A percentile compares a stretch with the other conserved stretches of the same genome.
Conservation (phyloP, 2,888 invertebrate species). For the Ceraclea dissimilis region DNA sequence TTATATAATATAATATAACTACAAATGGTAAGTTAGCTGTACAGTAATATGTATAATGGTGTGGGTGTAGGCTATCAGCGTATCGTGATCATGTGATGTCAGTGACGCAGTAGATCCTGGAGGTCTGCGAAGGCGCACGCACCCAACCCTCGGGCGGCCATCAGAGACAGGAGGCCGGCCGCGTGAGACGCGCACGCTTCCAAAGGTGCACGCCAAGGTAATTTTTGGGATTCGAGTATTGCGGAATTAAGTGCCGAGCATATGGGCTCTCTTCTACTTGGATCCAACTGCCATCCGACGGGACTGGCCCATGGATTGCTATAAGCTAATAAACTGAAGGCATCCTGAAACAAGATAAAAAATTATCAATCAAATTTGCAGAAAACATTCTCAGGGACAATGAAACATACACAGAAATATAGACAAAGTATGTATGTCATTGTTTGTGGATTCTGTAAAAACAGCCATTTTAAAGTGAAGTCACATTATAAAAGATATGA, state of each 20-base stretch:
- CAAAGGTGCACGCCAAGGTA: constrained; percentile 84
- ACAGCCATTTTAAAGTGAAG: too few species aligned
- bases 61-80: not conserved
- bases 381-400: too few species aligned
- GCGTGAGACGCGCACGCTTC: constrained; percentile 91
- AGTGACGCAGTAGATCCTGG: constrained; percentile 70
- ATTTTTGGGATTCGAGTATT: constrained; percentile 88
- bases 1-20: too few species aligned
- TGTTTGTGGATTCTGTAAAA: too few species aligned
- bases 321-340: constrained; percentile 95
- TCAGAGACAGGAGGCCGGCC: constrained; percentile 77
- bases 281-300: constrained; percentile 91
- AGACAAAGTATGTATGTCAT: too few species aligned
- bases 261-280: constrained; percentile 89
- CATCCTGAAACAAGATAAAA: constrained; percentile 59
- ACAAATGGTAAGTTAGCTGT: not conserved
- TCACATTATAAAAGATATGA: too few species aligned
- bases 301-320: constrained; percentile 97
- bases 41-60: not conserved
- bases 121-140: constrained; percentile 94
- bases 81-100: constrained; percentile 33
- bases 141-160: constrained; percentile 84
- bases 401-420: too few species aligned
- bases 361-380: too few species aligned
- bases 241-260: constrained; percentile 96